These are phyloP conservation scores for Eleginops maclovinus DNA, from an alignment of 2,113 vertebrate species.

Conservation along the genomic window DNA sequence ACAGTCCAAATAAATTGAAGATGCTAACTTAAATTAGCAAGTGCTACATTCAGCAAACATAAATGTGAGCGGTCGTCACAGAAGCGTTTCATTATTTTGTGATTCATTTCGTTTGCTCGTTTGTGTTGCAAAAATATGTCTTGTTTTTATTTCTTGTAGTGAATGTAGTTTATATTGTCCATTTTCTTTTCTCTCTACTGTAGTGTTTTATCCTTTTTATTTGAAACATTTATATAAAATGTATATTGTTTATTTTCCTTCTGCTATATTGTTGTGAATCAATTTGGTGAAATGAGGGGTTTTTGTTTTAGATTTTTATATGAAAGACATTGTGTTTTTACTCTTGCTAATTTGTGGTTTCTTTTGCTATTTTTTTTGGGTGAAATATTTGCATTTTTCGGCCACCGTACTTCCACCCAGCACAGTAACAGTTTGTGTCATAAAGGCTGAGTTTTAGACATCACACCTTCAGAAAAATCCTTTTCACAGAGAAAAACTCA, in stretches of 20 bases:
- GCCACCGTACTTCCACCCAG: constrained; percentile 6
- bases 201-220: constrained; percentile 3
- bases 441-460: neutral
- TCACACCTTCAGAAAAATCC: constrained; percentile 8
- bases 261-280: neutral
- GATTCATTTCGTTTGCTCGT: neutral
- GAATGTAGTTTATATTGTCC: neutral
- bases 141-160: neutral
- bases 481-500: constrained; percentile 38
- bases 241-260: neutral
- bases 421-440: neutral
- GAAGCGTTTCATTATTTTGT: neutral
- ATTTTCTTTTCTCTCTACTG: neutral
- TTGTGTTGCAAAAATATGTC: neutral
- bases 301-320: neutral
- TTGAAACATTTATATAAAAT: constrained; percentile 23
- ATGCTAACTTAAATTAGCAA: neutral
- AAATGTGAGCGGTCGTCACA: neutral
- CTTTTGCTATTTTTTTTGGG: neutral
- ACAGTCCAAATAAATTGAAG: neutral
- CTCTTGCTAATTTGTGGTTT: neutral
- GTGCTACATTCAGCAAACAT: constrained; percentile 16
- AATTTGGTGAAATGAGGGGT: neutral
- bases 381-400: neutral
- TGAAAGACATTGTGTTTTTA: neutral